A percentile compares a stretch with the other conserved stretches of the same genome.
Conservation (phyloP, 2,113 vertebrate genomes). For the Strigops habroptila region DNA sequence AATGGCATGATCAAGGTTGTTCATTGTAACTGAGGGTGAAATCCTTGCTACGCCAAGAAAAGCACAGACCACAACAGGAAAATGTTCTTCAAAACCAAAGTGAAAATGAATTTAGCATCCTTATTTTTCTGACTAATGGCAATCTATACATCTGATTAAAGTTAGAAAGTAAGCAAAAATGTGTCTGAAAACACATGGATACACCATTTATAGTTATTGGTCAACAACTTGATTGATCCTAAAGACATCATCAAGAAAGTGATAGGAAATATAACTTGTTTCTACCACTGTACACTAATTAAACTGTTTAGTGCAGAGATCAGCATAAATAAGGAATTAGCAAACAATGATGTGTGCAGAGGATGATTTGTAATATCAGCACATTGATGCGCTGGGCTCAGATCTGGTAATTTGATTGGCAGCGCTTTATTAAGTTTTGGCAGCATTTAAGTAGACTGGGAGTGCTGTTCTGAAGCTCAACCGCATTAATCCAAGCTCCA, state of each 20-base stretch:
- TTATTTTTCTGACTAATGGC: background rate
- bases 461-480: slow-evolving; percentile 69
- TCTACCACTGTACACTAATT: slow-evolving; percentile 55
- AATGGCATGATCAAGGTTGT: background rate
- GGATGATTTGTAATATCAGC: slow-evolving; percentile 70
- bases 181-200: background rate
- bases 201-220: slow-evolving; percentile 7
- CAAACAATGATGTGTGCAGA: slow-evolving; percentile 64
- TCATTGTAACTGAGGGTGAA: background rate
- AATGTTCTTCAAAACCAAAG: background rate
- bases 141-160: background rate
- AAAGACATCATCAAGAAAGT: slow-evolving; percentile 21
- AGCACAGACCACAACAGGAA: background rate
- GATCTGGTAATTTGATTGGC: slow-evolving; percentile 69
- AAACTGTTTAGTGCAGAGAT: slow-evolving; percentile 69
- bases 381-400: slow-evolving; percentile 53
- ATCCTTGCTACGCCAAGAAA: background rate
- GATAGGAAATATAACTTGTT: slow-evolving; percentile 33
- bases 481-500: slow-evolving; percentile 71
- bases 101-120: background rate
- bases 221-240: slow-evolving; percentile 32
- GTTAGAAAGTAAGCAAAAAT: background rate
- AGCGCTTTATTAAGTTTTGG: slow-evolving; percentile 77
- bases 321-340: slow-evolving; percentile 73
- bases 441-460: slow-evolving; percentile 68